These are phyloP conservation scores for Astropecten irregularis DNA, from an alignment of 53 echinoderm and acorn worm genomes.

Conservation along the genomic window DNA sequence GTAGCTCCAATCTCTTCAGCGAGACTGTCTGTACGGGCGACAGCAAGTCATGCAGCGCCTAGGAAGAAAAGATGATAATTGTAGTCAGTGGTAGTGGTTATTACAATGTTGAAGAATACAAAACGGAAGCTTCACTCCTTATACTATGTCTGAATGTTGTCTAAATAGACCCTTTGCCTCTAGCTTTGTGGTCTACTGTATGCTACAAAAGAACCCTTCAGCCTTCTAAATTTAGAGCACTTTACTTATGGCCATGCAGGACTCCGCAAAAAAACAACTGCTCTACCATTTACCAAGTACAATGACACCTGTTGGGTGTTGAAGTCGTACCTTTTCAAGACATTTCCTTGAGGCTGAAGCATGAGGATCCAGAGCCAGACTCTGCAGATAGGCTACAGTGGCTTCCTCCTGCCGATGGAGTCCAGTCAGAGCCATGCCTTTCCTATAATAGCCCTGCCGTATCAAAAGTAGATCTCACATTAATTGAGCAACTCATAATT, in stretches of 20 bases:
- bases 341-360: conserved; percentile 69
- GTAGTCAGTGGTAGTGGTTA: background rate
- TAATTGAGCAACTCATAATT: no score
- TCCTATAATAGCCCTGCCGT: conserved; percentile 84
- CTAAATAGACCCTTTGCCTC: no score
- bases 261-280: no score
- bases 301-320: no score
- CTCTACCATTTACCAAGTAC: no score
- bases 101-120: background rate
- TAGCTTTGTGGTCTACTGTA: no score
- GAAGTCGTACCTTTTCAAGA: conserved; percentile 95
- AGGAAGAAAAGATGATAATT: background rate
- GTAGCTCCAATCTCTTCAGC: conserved; percentile 48
- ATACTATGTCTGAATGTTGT: background rate
- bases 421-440: conserved; percentile 73
- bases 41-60: conserved; percentile 67
- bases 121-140: background rate
- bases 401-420: conserved; percentile 74
- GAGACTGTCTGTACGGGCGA: conserved; percentile 66
- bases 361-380: conserved; percentile 79
- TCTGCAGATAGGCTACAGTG: conserved; percentile 75
- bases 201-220: no score
- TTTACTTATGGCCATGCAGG: no score
- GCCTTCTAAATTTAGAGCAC: no score
- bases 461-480: no score